Evolutionary conservation across 2,888 invertebrate genomes (phyloP).

Genomic region (Idaea aversata): DNA sequence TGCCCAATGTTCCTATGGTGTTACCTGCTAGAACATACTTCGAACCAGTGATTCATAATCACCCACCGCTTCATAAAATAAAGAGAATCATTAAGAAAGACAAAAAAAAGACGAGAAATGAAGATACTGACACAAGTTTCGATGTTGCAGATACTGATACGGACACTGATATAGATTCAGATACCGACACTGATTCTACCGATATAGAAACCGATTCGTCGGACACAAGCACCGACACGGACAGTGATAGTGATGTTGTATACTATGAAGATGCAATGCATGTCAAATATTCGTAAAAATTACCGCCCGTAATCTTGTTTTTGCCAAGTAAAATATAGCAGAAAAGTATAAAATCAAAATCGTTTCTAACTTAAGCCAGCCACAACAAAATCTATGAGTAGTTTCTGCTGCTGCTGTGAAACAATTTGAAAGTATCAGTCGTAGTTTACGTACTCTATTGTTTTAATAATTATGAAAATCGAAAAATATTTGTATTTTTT

Average conservation of each 20-base stretch:
- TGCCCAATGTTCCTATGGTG: conserved; percentile 39
- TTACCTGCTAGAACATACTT: conserved; percentile 48
- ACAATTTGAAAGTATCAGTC: background rate
- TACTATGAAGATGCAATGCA: conserved; percentile 33
- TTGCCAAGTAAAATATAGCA: no score
- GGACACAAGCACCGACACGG: conserved; percentile 8
- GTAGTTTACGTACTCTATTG: background rate
- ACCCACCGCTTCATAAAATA: conserved; percentile 53
- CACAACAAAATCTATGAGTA: no score
- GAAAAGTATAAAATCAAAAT: no score
- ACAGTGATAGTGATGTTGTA: conserved; percentile 21
- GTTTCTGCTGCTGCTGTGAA: background rate
- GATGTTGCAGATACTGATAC: conserved; percentile 15
- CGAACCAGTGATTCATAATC: conserved; percentile 60
- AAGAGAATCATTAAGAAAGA: conserved; percentile 38
- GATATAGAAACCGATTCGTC: conserved; percentile 18
- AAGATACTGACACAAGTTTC: conserved; percentile 5
- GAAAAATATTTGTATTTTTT: background rate
- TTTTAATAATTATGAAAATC: background rate
- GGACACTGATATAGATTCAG: conserved; percentile 17
- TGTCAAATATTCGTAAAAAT: conserved; percentile 13
- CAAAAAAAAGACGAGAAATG: conserved; percentile 16
- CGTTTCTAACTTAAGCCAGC: no score
- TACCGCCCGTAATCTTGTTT: background rate
- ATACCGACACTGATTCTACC: conserved; percentile 15